Base-by-base conservation (phyloP, 2,888 invertebrate species). In the Phymatocera aterrima region DNA sequence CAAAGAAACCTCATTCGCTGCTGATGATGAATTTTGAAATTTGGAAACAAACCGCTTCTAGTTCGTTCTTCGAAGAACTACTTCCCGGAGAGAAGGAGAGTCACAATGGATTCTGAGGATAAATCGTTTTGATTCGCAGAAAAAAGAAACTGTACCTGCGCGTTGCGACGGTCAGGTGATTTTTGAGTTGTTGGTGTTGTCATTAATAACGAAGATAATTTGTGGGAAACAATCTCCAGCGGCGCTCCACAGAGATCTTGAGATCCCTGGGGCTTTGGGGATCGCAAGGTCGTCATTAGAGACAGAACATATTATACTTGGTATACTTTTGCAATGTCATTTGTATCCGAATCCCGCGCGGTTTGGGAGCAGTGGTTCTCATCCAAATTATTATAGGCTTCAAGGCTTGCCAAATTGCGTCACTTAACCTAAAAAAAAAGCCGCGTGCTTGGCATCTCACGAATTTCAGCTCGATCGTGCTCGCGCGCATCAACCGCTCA, bases 171-270 rank as follows among this genome's bases (percentile, higher is more conserved):
- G 68, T 77, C 79, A 82, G 78, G 81, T 79, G 80, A 79, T 54
- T 28, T 5, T 24, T 18, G 34, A 31, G 51, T 72, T 18, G 51
- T 51, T 72, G 31, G 61, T 61, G 28, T 61, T 78, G 80, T 82
- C 83, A 85, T 85, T 85, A 84, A 85, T 85, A 85, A 85, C 81
- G 48, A 40, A 79, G 83, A 83, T 84, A 84, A 84, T 83, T 84
- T 81, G 80, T 83, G 79, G 81, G 79, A 81, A 83, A 83, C 80
- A 82, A 83, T 83, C 80, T 79, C 37, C 68, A 46, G 65, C 78
- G 48, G 31, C 80, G 78, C 68, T 31, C 46, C 64, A 72, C 37
- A 68, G 77, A 80, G 79, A 51, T 51, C 72, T 51, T 3, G 31
- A 77, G 21, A 64, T 68, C 21, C 80, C 51, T 28, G 21, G 21